Evolutionary conservation across 2,113 vertebrate genomes (phyloP).

Genomic region (Enhydra lutris): DNA sequence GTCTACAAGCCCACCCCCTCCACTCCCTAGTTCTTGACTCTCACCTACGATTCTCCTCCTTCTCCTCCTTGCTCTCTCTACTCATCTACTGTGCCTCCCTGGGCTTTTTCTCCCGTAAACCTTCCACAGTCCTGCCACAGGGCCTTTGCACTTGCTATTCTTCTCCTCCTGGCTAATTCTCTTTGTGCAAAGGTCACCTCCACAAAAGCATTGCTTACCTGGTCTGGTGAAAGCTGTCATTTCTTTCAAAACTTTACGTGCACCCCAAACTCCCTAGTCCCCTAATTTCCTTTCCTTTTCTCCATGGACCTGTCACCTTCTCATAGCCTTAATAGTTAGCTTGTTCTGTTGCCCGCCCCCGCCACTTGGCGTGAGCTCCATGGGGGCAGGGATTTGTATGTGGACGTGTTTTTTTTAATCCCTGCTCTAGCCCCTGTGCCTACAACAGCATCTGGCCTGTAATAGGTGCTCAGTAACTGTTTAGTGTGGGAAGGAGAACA

Average conservation of each 20-base stretch:
- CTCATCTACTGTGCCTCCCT: not conserved
- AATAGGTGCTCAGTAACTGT: not conserved
- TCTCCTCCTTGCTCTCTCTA: no score
- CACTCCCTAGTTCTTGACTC: not conserved
- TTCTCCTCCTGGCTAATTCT: not conserved
- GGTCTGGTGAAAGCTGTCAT: not conserved
- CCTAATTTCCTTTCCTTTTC: not conserved
- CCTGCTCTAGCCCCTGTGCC: no score
- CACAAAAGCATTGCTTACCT: not conserved
- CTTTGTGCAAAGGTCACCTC: not conserved
- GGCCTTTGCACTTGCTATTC: not conserved
- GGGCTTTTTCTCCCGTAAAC: not conserved
- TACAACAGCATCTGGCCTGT: no score
- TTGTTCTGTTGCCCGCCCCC: not conserved
- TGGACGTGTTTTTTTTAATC: not conserved
- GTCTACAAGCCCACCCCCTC: accelerated
- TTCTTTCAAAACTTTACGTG: not conserved
- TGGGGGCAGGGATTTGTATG: not conserved
- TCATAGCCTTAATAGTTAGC: not conserved
- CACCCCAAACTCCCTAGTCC: not conserved
- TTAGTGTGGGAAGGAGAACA: not conserved
- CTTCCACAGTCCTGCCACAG: not conserved
- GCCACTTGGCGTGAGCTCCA: not conserved
- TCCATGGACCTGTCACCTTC: no score
- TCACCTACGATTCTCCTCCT: no score